A percentile compares a stretch with the other conserved stretches of the same genome.
Evolutionary conservation across 2,888 invertebrate species (phyloP).

Genomic region (Pogonocherus hispidulus): DNA sequence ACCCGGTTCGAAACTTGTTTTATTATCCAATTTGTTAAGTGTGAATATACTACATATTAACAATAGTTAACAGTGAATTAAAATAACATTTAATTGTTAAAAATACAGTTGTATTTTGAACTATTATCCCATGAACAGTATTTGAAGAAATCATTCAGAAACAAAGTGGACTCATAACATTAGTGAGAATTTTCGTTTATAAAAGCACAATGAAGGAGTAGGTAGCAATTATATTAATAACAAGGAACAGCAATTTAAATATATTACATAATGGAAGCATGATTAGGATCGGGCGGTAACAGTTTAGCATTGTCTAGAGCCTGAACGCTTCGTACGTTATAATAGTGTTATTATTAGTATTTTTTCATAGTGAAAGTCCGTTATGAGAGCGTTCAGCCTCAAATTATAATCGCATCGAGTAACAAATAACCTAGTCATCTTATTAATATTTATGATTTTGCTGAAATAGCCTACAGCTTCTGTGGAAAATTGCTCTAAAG

Average conservation of each 20-base stretch:
- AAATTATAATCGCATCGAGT: slow-evolving; percentile 27
- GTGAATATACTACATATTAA: neutral
- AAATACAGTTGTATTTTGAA: neutral
- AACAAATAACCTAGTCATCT: slow-evolving; percentile 41
- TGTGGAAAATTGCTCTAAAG: too few species aligned
- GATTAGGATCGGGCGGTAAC: slow-evolving; percentile 51
- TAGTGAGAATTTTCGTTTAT: neutral
- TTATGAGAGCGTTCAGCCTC: slow-evolving; percentile 34
- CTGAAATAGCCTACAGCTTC: slow-evolving; percentile 39
- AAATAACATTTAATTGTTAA: neutral
- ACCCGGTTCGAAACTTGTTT: neutral
- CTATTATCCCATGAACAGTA: neutral
- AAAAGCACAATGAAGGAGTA: slow-evolving; percentile 12
- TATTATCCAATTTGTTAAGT: neutral
- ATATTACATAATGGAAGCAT: slow-evolving; percentile 44
- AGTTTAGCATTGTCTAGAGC: slow-evolving; percentile 50
- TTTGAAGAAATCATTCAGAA: neutral
- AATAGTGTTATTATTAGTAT: slow-evolving; percentile 43
- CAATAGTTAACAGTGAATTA: neutral
- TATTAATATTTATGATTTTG: slow-evolving; percentile 57
- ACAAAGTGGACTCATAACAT: slow-evolving; percentile 30
- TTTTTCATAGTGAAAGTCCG: slow-evolving; percentile 45
- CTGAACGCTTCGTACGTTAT: slow-evolving; percentile 46
- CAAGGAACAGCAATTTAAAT: slow-evolving; percentile 50
- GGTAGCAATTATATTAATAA: slow-evolving; percentile 40